Conservation (phyloP, 2,797 vertebrate species). For the Heteromormyrus szaboi region DNA sequence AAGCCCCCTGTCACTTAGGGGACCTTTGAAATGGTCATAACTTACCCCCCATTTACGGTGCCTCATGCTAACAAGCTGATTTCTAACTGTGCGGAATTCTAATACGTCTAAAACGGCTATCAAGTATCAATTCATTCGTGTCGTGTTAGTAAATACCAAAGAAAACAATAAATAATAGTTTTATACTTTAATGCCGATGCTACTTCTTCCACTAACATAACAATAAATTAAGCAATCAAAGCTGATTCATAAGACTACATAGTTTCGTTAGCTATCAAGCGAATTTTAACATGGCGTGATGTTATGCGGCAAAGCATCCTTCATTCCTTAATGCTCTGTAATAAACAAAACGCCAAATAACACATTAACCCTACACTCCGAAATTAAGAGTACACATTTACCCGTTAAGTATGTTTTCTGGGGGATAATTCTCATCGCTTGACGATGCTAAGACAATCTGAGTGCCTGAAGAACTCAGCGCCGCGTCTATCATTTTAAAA, state of each 20-base stretch:
- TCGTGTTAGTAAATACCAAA: not conserved
- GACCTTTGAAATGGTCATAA: not conserved
- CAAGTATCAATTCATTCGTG: not conserved
- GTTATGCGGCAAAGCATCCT: not conserved
- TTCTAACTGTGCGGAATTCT: not conserved
- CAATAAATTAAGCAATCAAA: not conserved
- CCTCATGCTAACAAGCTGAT: not conserved
- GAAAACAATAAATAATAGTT: not conserved
- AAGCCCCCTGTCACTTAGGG: not conserved
- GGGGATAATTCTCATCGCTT: constrained; percentile 75
- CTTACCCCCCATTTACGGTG: not conserved
- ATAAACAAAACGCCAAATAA: not conserved
- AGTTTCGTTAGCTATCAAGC: not conserved
- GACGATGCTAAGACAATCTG: constrained; percentile 74
- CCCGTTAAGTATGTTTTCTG: constrained; percentile 83
- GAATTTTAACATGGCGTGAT: not conserved
- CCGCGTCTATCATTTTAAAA: constrained; percentile 54
- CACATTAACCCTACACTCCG: not conserved
- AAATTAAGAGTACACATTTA: constrained; percentile 40
- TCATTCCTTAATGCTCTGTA: not conserved
- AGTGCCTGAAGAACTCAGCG: constrained; percentile 62
- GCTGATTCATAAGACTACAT: not conserved
- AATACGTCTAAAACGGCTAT: not conserved
- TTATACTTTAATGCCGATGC: not conserved
- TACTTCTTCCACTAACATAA: not conserved